Base-by-base conservation (phyloP, 2,797 vertebrate species). In the Phaenicophaeus curvirostris region DNA sequence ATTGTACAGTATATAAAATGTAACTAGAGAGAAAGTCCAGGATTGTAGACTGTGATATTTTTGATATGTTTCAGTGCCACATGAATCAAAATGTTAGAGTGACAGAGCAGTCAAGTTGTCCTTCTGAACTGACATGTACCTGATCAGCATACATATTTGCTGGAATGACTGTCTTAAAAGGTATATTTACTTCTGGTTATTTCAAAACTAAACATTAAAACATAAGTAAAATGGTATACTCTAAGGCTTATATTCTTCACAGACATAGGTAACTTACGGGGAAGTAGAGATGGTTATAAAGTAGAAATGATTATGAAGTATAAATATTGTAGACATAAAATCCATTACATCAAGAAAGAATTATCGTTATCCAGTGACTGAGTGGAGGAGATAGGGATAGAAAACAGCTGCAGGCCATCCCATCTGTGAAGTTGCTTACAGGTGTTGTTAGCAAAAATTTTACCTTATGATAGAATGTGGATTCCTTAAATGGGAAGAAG, bases 11-110 rank as follows among this genome's bases (percentile, higher is more conserved):
- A 51, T 95, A 90, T 96, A 61, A 62, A 89, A 88, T 95, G 84
- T 89, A 90, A 93, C 30, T 92, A 85, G 44, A 23, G 23, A 37
- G 62, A 81, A 61, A 50, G 17, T 77, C 46, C 27, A 41, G 25
- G 50, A 44, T 74, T 84, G 30, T 66, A 74, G 25, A 55, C 15
- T 53, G 28, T 73, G 19, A 25, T 59, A 62, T 48, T 48, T 48
- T 48, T 23, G 10, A 23, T 3, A 17, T 59, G 30, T 92, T 94
- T 94, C 73, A 74, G 30, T 78, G 46, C 42, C 30, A 65, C n/a
- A 83, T 54, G 44, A 94, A 89, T 71, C 19, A 93, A 75, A 92
- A 95, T 50, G 69, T 90, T 92, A 86, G 78, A 57, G 25, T 67
- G 15, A 67, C 10, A 87, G 21, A 76, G 94, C 84, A 59, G 39